phyloP scores from a whole-genome alignment of 2,113 vertebrate genomes.

The Alligator sinensis region DNA sequence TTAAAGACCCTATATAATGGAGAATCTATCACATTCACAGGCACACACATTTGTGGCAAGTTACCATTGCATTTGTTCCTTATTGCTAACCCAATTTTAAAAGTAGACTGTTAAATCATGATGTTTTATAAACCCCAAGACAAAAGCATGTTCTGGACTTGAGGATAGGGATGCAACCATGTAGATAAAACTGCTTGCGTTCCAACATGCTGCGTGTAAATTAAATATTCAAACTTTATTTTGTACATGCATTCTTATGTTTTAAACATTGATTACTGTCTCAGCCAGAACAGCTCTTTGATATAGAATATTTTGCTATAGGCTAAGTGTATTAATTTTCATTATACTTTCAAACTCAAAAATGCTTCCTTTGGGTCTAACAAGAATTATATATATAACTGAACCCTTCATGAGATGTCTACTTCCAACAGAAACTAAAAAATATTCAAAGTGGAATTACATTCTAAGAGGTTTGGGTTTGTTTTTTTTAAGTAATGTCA shows the following conservation, averaged over 20 bases:
- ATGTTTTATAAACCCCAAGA: neutral
- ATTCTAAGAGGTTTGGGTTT: neutral
- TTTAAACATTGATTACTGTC: conserved; percentile 48
- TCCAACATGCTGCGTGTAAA: neutral
- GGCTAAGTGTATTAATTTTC: conserved; percentile 71
- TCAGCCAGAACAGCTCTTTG: conserved; percentile 43
- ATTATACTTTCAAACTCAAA: conserved; percentile 34
- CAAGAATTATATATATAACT: neutral
- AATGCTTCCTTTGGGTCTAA: neutral
- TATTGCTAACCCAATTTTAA: neutral
- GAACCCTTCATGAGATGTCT: neutral
- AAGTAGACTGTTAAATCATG: neutral
- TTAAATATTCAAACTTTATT: conserved; percentile 44
- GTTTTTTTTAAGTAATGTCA: neutral
- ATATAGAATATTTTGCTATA: conserved; percentile 56
- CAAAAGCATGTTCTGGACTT: neutral
- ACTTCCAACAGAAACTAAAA: conserved; percentile 11
- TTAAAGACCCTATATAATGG: fast-evolving
- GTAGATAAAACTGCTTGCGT: neutral
- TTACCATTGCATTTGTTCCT: neutral
- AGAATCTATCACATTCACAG: neutral
- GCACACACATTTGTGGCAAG: neutral
- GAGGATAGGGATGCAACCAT: neutral
- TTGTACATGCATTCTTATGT: conserved; percentile 36
- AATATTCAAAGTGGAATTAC: neutral